Evolutionary conservation across 1,140 invertebrate species (phyloP).

Genomic region (Ephestia elutella): DNA sequence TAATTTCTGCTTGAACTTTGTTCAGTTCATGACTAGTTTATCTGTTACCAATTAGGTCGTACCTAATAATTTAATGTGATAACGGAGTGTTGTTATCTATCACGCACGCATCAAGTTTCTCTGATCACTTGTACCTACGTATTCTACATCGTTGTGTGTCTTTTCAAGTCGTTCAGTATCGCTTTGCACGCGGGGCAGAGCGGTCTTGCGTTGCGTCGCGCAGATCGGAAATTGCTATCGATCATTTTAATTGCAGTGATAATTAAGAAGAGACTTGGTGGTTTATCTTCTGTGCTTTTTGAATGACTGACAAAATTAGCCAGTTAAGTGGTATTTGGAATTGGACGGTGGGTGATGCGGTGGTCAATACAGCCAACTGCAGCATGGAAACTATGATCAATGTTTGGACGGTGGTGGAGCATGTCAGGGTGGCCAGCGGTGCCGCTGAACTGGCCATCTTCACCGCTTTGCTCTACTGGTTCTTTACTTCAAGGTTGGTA

Average conservation of each 20-base stretch:
- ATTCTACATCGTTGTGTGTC: neutral
- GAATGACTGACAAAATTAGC: conserved; percentile 33
- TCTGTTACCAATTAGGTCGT: conserved; percentile 44
- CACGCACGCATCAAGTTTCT: conserved; percentile 31
- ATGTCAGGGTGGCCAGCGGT: conserved; percentile 61
- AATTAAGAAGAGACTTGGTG: neutral
- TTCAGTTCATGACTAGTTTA: conserved; percentile 23
- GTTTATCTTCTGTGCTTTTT: conserved; percentile 1
- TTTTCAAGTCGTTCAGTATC: neutral
- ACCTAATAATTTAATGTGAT: conserved; percentile 34
- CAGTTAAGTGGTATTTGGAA: conserved; percentile 39
- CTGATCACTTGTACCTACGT: neutral
- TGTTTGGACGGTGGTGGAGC: conserved; percentile 61
- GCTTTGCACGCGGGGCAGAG: neutral
- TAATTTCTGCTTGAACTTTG: conserved; percentile 22
- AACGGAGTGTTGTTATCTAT: conserved; percentile 42
- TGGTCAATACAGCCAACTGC: conserved; percentile 40
- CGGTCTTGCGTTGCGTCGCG: conserved; percentile 4
- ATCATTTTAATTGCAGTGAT: conserved; percentile 7
- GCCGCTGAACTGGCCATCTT: conserved; percentile 66
- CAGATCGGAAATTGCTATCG: neutral
- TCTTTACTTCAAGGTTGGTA: conserved; percentile 70
- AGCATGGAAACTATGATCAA: conserved; percentile 59
- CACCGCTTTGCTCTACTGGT: conserved; percentile 70
- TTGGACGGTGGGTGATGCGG: conserved; percentile 52